Conservation (phyloP, 1,140 invertebrate species). For the Chironomus striatipennis region DNA sequence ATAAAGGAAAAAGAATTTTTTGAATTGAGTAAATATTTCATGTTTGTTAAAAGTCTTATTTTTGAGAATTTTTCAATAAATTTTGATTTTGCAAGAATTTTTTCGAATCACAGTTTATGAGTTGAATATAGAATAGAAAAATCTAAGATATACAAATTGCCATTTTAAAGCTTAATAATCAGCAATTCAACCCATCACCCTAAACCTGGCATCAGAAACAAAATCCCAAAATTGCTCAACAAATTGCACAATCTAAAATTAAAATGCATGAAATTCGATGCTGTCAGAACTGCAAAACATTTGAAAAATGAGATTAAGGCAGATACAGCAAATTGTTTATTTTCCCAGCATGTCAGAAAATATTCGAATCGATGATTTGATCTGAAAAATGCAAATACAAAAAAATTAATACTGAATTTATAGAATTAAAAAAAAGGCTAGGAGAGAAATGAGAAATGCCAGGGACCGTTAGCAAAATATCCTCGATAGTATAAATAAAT, state of each 20-base stretch:
- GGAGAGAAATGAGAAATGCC: not conserved
- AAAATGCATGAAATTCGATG: slow-evolving; percentile 16
- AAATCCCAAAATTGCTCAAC: too few relatives aligned
- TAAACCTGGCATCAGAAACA: too few relatives aligned
- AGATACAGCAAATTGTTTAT: not conserved
- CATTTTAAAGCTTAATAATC: too few relatives aligned
- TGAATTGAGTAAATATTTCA: too few relatives aligned
- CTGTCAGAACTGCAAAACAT: not conserved
- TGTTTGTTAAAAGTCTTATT: too few relatives aligned
- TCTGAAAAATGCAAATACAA: slow-evolving; percentile 9
- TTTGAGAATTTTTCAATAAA: too few relatives aligned
- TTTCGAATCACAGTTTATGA: too few relatives aligned
- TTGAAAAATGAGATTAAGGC: not conserved
- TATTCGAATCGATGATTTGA: not conserved
- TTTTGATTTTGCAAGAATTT: too few relatives aligned
- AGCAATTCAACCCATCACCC: too few relatives aligned
- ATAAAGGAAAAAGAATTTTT: too few relatives aligned
- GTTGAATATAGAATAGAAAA: too few relatives aligned
- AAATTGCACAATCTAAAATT: not conserved
- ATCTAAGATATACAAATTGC: too few relatives aligned
- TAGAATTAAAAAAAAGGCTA: not conserved
- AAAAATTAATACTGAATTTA: not conserved
- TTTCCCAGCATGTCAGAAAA: slow-evolving; percentile 17
- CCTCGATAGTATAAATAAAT: not conserved
- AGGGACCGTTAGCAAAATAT: slow-evolving; percentile 10